Conservation (phyloP, 2,113 vertebrate species). For the Oncorhynchus mykiss region DNA sequence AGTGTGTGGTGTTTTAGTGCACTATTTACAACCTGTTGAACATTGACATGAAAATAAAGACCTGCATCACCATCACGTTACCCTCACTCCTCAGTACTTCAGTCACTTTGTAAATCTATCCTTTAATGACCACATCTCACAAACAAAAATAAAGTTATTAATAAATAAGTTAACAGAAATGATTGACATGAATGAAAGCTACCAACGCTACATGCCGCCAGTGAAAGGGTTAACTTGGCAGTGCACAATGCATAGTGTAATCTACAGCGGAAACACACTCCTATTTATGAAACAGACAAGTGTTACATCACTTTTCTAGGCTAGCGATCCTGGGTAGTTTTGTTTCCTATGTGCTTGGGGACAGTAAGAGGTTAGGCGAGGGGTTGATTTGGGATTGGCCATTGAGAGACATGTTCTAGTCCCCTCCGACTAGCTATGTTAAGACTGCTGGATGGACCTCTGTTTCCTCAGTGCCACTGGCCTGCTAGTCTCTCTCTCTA, state of each 20-base stretch:
- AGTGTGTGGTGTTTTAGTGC: slow-evolving; percentile 11
- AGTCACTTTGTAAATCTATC: neutral
- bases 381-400: neutral
- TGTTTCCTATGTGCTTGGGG: neutral
- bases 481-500: neutral
- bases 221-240: neutral
- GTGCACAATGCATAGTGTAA: neutral
- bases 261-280: neutral
- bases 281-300: neutral
- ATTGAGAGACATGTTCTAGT: too few species aligned
- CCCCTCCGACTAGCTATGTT: too few species aligned
- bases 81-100: slow-evolving; percentile 9
- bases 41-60: slow-evolving; percentile 12
- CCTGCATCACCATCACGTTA: neutral
- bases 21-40: slow-evolving; percentile 41
- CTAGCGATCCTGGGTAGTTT: neutral
- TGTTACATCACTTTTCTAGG: neutral
- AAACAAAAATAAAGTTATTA: neutral
- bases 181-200: neutral
- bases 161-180: slow-evolving; percentile 1
- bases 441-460: too few species aligned
- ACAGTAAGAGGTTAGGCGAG: neutral
- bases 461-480: neutral
- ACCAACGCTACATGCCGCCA: neutral
- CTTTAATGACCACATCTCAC: neutral